These are phyloP conservation scores for Drosophila sulfurigaster DNA, from an alignment of 1,140 invertebrate genomes.

Conservation along the genomic window DNA sequence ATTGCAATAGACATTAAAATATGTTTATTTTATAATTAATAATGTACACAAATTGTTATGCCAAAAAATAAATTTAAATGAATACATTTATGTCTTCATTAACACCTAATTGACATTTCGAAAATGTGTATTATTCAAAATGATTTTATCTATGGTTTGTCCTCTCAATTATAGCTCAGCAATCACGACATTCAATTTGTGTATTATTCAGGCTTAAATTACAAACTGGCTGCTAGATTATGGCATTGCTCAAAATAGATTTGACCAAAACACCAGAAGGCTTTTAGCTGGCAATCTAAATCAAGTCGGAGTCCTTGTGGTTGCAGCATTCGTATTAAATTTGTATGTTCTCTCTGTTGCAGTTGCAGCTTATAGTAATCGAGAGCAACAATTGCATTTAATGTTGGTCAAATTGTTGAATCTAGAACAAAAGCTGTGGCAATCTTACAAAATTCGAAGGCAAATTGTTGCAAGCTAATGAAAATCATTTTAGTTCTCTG, in stretches of 20 bases:
- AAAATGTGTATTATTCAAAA: background rate
- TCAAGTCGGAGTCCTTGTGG: background rate
- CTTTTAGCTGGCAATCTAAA: background rate
- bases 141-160: background rate
- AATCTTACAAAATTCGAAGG: slow-evolving; percentile 1
- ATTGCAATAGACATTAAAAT: background rate
- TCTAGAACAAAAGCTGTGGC: background rate
- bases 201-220: background rate
- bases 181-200: background rate
- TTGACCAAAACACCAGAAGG: slow-evolving; percentile 7
- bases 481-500: slow-evolving; percentile 7
- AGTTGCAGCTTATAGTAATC: background rate
- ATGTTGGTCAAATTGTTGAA: background rate
- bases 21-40: no score
- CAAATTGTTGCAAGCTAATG: slow-evolving; percentile 27
- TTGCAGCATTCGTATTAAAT: background rate
- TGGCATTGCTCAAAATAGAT: background rate
- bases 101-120: no score
- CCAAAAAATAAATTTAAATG: no score
- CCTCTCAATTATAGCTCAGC: background rate
- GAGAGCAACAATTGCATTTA: slow-evolving; percentile 4
- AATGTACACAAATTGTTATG: no score
- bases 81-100: no score
- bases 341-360: background rate
- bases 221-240: background rate